Evolutionary conservation across 2,113 vertebrate species (phyloP), one percentile per base, ranked within the genome.

Genomic region (Callaeas wilsoni): DNA sequence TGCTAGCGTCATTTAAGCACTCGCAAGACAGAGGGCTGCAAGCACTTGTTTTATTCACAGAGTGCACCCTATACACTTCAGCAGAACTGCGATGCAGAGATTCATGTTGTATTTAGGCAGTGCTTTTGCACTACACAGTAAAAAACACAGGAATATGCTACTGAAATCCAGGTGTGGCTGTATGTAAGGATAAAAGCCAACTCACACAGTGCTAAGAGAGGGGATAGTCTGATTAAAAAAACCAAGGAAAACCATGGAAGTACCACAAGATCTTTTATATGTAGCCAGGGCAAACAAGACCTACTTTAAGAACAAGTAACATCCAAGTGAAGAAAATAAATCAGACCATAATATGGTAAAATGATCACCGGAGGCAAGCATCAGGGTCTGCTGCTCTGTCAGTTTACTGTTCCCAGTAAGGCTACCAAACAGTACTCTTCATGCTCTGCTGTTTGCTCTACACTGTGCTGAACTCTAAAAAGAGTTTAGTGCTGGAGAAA

Each of bases 281-380:
- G 39, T 4, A 87, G 94, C 88, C 93, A 96, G 80, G 84, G 73
- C 84, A 96, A 95, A 96, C 86, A 97, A 94, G 69, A 94, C 57
- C 84, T 96, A 94, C 92, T 96, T 92, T 57, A 91, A 92, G 79
- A 94, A 94, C 90, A 96, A 96, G 94, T 53, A 87, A 84, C 12
- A 21, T 57, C 42, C 80, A 82, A 91, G 70, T 26, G 80, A 94
- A 92, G 68, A 92, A 95, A 86, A 93, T 90, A 90, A 89, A 88
- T 92, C 89, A 77, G 70, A 77, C 57, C 5, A 8, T 27, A 86
- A 60, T 78, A 67, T 0, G 10, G 68, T 44, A 77, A 96, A 97
- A 64, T 3, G 49, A 90, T n/a, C 90, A 90, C 60, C 15, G 3
- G 47, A 90, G 52, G 62, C 76, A 47, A 76, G 53, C 15, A 0